Evolutionary conservation across 2,888 invertebrate species (phyloP).

Genomic region (Cheilosia urbana): DNA sequence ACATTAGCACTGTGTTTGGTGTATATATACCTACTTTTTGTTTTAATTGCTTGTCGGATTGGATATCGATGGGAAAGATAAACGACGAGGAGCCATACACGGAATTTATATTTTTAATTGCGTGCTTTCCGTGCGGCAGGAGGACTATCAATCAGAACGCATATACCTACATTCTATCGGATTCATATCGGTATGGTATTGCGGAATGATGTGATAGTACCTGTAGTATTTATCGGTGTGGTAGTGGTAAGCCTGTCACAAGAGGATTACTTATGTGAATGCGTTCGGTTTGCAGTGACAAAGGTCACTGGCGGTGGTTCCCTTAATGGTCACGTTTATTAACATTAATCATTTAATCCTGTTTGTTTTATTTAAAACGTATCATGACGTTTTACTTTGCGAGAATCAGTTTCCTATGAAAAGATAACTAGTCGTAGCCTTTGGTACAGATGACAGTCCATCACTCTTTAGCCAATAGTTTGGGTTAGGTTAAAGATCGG

Average conservation of each 20-base stretch:
- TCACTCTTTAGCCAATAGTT: no score
- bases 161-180: constrained; percentile 38
- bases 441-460: no score
- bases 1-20: constrained; percentile 59
- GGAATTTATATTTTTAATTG: constrained; percentile 58
- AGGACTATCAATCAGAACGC: constrained; percentile 63
- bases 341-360: constrained; percentile 33
- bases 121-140: constrained; percentile 17
- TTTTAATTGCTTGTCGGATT: constrained; percentile 67
- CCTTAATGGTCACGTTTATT: constrained; percentile 43
- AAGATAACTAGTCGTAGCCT: no score
- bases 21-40: constrained; percentile 32
- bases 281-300: constrained; percentile 45
- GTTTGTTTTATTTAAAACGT: not conserved
- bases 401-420: no score
- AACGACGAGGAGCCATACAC: constrained; percentile 16
- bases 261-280: constrained; percentile 47
- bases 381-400: no score
- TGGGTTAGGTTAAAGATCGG: no score
- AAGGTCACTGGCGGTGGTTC: constrained; percentile 42
- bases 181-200: constrained; percentile 24
- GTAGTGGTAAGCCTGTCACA: constrained; percentile 25
- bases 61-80: constrained; percentile 51
- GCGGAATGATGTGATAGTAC: constrained; percentile 2
- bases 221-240: constrained; percentile 12